phyloP scores from a whole-genome alignment of 2,888 invertebrate genomes.

The Alentia gelatinosa region DNA sequence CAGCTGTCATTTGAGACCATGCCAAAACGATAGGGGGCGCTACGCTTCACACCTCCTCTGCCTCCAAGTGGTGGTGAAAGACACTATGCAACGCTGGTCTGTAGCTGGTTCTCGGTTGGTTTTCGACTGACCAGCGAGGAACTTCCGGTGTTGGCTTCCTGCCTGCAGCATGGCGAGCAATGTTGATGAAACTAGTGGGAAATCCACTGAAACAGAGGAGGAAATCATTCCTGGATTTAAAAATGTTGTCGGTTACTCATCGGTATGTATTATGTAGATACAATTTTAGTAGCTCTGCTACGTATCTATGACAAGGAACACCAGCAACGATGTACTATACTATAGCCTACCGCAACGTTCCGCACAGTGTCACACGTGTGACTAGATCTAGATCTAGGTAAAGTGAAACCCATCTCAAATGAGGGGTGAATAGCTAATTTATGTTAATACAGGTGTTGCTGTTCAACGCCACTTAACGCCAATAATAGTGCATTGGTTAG shows the following conservation, averaged over 20 bases:
- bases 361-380: background rate
- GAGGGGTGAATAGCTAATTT: background rate
- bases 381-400: background rate
- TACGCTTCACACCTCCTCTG: too few species aligned
- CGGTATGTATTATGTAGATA: background rate
- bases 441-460: background rate
- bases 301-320: background rate
- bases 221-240: constrained; percentile 39
- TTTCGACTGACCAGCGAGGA: too few species aligned
- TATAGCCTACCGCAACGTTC: background rate
- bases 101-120: too few species aligned
- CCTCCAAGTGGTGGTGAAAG: too few species aligned
- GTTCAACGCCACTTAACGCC: too few species aligned
- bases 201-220: background rate
- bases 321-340: background rate
- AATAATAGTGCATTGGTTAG: too few species aligned
- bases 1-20: too few species aligned
- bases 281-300: background rate
- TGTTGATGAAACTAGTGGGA: background rate
- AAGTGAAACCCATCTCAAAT: background rate
- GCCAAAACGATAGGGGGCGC: too few species aligned
- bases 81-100: too few species aligned
- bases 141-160: too few species aligned
- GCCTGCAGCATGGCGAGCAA: constrained; percentile 6
- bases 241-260: constrained; percentile 18